Conservation (phyloP, 2,888 invertebrate genomes). For the Mycalesis mineus region DNA sequence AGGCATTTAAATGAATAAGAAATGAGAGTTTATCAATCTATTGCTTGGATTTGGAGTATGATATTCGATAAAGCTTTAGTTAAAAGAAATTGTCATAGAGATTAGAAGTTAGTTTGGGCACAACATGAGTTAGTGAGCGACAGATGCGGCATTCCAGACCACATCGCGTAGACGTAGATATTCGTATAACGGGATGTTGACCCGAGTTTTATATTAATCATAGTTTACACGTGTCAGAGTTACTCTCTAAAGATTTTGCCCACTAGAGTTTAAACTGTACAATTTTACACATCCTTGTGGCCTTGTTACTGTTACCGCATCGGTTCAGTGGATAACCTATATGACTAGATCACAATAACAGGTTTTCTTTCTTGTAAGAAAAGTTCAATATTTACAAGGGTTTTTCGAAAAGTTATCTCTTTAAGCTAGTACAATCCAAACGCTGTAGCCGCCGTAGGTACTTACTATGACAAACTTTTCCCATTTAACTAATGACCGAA, state of each 20-base stretch:
- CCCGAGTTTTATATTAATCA: constrained; percentile 6
- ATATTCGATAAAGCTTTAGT: not conserved
- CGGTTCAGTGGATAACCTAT: too few relatives aligned
- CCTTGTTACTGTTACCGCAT: too few relatives aligned
- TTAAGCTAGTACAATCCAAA: too few relatives aligned
- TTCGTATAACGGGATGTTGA: not conserved
- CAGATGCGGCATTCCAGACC: constrained; percentile 65
- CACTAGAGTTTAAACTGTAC: not conserved
- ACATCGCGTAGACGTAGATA: constrained; percentile 41
- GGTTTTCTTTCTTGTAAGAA: too few relatives aligned
- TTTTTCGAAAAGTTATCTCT: too few relatives aligned
- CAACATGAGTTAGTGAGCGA: constrained; percentile 57
- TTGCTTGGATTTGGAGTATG: not conserved
- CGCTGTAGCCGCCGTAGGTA: too few relatives aligned
- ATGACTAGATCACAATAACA: too few relatives aligned
- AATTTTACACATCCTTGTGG: not conserved
- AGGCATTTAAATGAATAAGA: too few relatives aligned
- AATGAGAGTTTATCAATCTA: too few relatives aligned
- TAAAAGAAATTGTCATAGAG: constrained; percentile 4
- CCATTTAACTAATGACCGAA: too few relatives aligned
- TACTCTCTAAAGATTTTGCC: not conserved
- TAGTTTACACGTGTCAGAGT: not conserved
- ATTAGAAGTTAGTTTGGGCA: constrained; percentile 10
- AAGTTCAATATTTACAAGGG: too few relatives aligned
- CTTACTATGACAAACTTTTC: too few relatives aligned